Evolutionary conservation across 2,113 vertebrate genomes (phyloP).

Genomic region (Hirundichthys speculiger): DNA sequence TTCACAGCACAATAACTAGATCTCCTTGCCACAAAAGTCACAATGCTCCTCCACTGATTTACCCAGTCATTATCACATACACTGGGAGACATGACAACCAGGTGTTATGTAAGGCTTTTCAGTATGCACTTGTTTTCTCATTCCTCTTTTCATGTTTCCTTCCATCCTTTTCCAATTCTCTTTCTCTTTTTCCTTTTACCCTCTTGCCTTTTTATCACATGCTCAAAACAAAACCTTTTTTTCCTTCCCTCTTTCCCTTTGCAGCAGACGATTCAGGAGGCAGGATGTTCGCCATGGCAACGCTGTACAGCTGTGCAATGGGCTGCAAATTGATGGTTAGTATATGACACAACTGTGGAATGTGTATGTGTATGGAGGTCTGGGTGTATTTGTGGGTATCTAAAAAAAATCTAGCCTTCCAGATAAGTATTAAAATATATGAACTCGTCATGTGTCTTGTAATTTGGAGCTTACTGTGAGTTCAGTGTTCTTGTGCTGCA

Average conservation of each 20-base stretch:
- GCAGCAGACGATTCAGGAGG: slow-evolving; percentile 90
- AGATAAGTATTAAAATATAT: neutral
- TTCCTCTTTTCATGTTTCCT: neutral
- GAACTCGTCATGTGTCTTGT: neutral
- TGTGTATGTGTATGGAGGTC: slow-evolving; percentile 25
- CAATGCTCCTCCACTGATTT: slow-evolving; percentile 23
- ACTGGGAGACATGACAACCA: slow-evolving; percentile 13
- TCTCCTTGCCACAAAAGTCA: slow-evolving; percentile 41
- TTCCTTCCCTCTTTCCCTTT: slow-evolving; percentile 34
- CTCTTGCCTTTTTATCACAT: slow-evolving; percentile 30
- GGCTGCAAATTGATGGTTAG: slow-evolving; percentile 92
- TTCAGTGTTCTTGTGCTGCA: neutral
- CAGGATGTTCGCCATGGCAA: slow-evolving; percentile 97
- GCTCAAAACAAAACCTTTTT: slow-evolving; percentile 31
- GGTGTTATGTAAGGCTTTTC: slow-evolving; percentile 43
- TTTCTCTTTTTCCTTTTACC: slow-evolving; percentile 18
- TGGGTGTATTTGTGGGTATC: slow-evolving; percentile 13
- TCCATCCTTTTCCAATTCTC: slow-evolving; percentile 19
- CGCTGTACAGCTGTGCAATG: slow-evolving; percentile 94
- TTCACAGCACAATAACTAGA: slow-evolving; percentile 38
- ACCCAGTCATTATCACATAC: slow-evolving; percentile 32
- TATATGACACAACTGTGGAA: slow-evolving; percentile 41
- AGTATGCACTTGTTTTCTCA: slow-evolving; percentile 24
- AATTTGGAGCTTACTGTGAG: neutral
- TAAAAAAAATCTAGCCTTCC: neutral